These are phyloP conservation scores for Lycia hirtaria DNA, from an alignment of 2,888 invertebrate species.

Conservation along the genomic window DNA sequence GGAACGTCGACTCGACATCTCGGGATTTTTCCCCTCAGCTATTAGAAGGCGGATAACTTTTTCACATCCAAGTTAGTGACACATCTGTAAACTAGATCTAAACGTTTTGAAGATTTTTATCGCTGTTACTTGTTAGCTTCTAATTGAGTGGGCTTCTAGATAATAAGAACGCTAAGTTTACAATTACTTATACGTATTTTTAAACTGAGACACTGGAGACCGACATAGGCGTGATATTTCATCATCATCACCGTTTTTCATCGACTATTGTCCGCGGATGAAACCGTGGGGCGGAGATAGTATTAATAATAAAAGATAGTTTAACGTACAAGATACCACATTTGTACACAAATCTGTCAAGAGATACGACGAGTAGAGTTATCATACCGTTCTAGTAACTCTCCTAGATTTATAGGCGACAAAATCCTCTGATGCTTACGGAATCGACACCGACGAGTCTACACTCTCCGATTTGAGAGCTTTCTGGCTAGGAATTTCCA, in stretches of 20 bases:
- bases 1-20: constrained; percentile 44
- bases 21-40: constrained; percentile 48
- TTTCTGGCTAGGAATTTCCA: constrained; percentile 3
- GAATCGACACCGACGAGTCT: constrained; percentile 15
- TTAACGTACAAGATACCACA: too few species aligned
- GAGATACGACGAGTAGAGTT: not conserved
- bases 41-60: constrained; percentile 45
- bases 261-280: too few species aligned
- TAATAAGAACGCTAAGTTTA: too few species aligned
- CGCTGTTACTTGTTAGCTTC: constrained; percentile 1
- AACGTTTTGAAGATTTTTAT: constrained; percentile 31
- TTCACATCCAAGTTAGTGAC: constrained; percentile 25
- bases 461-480: constrained; percentile 7
- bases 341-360: not conserved
- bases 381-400: constrained; percentile 3
- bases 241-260: too few species aligned
- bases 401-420: constrained; percentile 8
- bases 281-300: too few species aligned
- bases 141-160: not conserved
- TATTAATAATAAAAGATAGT: too few species aligned
- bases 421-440: constrained; percentile 8
- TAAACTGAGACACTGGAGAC: too few species aligned
- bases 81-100: constrained; percentile 42
- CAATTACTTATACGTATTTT: too few species aligned
- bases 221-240: too few species aligned